Evolutionary conservation across 2,888 invertebrate genomes (phyloP).

Genomic region (Diadromus collaris): DNA sequence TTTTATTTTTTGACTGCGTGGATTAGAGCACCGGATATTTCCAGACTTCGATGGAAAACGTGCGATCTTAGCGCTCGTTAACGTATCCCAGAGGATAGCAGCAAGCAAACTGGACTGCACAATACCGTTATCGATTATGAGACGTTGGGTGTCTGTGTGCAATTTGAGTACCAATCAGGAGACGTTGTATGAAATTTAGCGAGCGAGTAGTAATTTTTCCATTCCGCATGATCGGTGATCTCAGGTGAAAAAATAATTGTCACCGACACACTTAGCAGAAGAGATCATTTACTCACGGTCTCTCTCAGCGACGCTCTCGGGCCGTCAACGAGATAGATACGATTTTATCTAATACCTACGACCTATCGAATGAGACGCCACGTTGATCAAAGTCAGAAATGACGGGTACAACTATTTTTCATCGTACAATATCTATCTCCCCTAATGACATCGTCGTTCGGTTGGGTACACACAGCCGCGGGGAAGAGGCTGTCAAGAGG

Average conservation of each 20-base stretch:
- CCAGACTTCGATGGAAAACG: not conserved
- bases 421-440: conserved; percentile 53
- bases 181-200: not conserved
- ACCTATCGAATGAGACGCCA: conserved; percentile 17
- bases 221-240: not conserved
- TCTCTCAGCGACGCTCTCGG: not conserved
- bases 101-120: not conserved
- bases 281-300: not conserved
- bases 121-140: not conserved
- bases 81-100: not conserved
- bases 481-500: conserved; percentile 39
- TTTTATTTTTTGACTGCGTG: not conserved
- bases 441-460: conserved; percentile 59
- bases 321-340: not conserved
- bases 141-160: not conserved
- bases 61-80: not conserved
- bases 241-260: not conserved
- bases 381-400: conserved; percentile 39
- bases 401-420: conserved; percentile 41
- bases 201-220: not conserved
- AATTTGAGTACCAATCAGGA: not conserved
- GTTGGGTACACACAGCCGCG: conserved; percentile 32
- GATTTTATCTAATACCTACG: not conserved
- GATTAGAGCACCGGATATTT: not conserved
- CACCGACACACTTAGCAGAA: not conserved